A percentile compares a stretch with the other conserved stretches of the same genome.
Evolutionary conservation across 1,140 invertebrate genomes (phyloP).

Genomic region (Antheraea pernyi): DNA sequence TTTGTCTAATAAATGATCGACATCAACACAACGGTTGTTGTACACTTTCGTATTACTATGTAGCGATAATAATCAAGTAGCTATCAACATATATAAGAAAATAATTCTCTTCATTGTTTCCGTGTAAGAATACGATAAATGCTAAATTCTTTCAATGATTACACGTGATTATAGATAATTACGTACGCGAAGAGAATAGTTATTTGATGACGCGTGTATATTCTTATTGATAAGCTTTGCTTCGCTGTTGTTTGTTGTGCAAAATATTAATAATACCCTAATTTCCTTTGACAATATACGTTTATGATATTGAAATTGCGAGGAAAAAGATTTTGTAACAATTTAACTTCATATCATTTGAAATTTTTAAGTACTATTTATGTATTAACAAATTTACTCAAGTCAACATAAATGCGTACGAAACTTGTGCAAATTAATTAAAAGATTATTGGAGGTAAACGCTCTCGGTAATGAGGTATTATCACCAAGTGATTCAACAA

Average conservation of each 20-base stretch:
- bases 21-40: constrained; percentile 23
- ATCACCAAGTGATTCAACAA: no score
- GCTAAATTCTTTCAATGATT: constrained; percentile 59
- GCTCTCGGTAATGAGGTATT: no score
- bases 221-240: not conserved
- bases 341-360: no score
- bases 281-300: not conserved
- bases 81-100: constrained; percentile 59
- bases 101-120: constrained; percentile 32
- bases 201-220: constrained; percentile 3
- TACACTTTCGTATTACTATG: constrained; percentile 44
- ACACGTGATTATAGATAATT: constrained; percentile 15
- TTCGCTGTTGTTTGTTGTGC: not conserved
- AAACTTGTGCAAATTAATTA: no score
- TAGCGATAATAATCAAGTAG: constrained; percentile 37
- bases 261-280: not conserved
- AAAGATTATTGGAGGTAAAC: no score
- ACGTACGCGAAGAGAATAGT: constrained; percentile 3
- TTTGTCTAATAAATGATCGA: not conserved
- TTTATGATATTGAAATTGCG: not conserved
- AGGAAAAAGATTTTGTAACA: not conserved
- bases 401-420: no score
- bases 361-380: no score
- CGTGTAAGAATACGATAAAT: constrained; percentile 39
- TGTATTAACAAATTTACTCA: no score